Percentiles rank a stretch among this genome's conserved stretches.
Evolutionary conservation across 2,888 invertebrate genomes (phyloP).

Genomic region (Ophraella communa): DNA sequence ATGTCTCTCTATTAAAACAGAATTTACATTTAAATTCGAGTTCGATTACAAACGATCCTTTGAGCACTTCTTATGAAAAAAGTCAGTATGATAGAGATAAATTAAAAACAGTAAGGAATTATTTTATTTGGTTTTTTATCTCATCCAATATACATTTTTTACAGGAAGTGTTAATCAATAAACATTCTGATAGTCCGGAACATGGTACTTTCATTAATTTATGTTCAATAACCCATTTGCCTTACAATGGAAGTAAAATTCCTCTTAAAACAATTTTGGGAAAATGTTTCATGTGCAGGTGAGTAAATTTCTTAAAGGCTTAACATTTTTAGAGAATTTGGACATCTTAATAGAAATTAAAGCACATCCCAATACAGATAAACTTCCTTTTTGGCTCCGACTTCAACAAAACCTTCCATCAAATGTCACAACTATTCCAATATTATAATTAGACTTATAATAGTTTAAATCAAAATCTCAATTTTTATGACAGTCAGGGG

Average conservation of each 20-base stretch:
- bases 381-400: no score
- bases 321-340: no score
- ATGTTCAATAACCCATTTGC: constrained; percentile 74
- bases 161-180: constrained; percentile 35
- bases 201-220: constrained; percentile 35
- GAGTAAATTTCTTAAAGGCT: constrained; percentile 48
- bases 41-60: constrained; percentile 49
- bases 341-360: no score
- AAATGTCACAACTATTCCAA: no score
- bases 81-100: constrained; percentile 53
- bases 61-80: constrained; percentile 62
- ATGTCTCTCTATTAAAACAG: constrained; percentile 39
- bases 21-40: constrained; percentile 13
- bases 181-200: constrained; percentile 56
- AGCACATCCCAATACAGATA: no score
- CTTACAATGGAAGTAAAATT: constrained; percentile 76
- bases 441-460: no score
- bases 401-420: no score
- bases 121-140: neutral
- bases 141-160: constrained; percentile 14
- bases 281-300: constrained; percentile 77
- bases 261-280: constrained; percentile 77
- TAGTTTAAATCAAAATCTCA: no score
- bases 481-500: no score
- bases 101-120: constrained; percentile 31